phyloP scores from a whole-genome alignment of 2,797 vertebrate genomes.

The Melanogrammus aeglefinus region DNA sequence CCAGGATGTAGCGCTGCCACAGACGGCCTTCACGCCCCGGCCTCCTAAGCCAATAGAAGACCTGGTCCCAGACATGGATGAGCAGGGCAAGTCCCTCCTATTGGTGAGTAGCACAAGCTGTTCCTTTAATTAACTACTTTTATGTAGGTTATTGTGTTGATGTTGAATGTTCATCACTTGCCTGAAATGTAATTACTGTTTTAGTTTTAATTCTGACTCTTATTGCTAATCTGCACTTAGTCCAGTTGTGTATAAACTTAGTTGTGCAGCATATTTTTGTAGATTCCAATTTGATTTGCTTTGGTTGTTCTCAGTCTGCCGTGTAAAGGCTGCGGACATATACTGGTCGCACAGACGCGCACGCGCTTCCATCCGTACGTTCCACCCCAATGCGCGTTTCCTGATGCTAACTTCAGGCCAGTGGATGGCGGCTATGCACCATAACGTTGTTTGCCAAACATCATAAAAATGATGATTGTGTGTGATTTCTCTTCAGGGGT shows the following conservation, averaged over 20 bases:
- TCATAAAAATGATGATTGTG: no score
- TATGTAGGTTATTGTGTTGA: background rate
- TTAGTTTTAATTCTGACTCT: background rate
- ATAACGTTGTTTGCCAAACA: no score
- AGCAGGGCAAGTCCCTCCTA: constrained; percentile 89
- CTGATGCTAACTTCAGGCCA: no score
- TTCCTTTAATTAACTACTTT: background rate
- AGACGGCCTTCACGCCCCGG: constrained; percentile 88
- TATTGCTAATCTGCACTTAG: background rate
- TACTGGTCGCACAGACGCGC: no score
- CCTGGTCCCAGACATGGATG: constrained; percentile 92
- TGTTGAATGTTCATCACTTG: background rate
- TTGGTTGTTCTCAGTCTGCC: no score
- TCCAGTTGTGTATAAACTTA: background rate
- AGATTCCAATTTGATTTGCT: no score
- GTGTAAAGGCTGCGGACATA: no score
- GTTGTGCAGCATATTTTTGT: background rate
- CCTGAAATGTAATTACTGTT: background rate
- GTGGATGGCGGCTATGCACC: no score
- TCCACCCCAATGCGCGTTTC: no score
- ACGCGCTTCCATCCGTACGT: no score
- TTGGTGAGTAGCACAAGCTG: constrained; percentile 74
- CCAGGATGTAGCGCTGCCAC: constrained; percentile 90
- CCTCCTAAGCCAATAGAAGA: constrained; percentile 88
- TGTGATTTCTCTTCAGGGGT: no score